phyloP scores from a whole-genome alignment of 2,888 invertebrate species.

The Endomychus coccineus region DNA sequence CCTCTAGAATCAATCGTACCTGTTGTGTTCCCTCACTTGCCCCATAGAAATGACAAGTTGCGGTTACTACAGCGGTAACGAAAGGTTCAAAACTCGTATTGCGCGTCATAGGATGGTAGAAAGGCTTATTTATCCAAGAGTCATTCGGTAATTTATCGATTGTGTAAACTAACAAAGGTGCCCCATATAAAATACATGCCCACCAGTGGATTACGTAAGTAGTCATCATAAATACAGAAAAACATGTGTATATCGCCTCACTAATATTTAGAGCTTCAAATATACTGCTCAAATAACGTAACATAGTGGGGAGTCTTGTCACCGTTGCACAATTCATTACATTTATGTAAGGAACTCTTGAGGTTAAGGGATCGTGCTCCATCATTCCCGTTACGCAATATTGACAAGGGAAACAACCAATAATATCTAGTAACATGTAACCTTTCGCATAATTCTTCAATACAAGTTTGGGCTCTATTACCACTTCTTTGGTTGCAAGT shows the following conservation, averaged over 20 bases:
- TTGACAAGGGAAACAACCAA: slow-evolving; percentile 9
- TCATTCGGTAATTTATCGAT: slow-evolving; percentile 5
- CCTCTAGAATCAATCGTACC: slow-evolving; percentile 17
- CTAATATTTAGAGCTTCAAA: slow-evolving; percentile 2
- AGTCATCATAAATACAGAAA: slow-evolving; percentile 12
- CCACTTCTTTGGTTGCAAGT: slow-evolving; percentile 17
- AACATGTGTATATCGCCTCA: background rate
- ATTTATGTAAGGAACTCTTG: slow-evolving; percentile 2
- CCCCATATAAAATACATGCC: slow-evolving; percentile 18
- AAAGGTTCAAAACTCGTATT: slow-evolving; percentile 3
- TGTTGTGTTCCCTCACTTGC: slow-evolving; percentile 21
- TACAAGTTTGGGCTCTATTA: slow-evolving; percentile 18
- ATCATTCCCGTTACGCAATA: background rate
- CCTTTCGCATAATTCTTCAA: slow-evolving; percentile 15
- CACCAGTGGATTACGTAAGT: slow-evolving; percentile 21
- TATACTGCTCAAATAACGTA: slow-evolving; percentile 2
- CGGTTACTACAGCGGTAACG: slow-evolving; percentile 16
- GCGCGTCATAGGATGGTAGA: slow-evolving; percentile 1
- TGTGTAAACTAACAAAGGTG: slow-evolving; percentile 17
- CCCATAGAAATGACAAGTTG: slow-evolving; percentile 31
- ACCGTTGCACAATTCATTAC: slow-evolving; percentile 2
- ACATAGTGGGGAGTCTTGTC: slow-evolving; percentile 3
- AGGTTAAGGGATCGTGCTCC: slow-evolving; percentile 1
- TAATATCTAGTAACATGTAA: slow-evolving; percentile 21
- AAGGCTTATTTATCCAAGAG: slow-evolving; percentile 18